These are phyloP conservation scores for Caenorhabditis panamensis DNA, from an alignment of 2,888 invertebrate genomes.

Conservation along the genomic window DNA sequence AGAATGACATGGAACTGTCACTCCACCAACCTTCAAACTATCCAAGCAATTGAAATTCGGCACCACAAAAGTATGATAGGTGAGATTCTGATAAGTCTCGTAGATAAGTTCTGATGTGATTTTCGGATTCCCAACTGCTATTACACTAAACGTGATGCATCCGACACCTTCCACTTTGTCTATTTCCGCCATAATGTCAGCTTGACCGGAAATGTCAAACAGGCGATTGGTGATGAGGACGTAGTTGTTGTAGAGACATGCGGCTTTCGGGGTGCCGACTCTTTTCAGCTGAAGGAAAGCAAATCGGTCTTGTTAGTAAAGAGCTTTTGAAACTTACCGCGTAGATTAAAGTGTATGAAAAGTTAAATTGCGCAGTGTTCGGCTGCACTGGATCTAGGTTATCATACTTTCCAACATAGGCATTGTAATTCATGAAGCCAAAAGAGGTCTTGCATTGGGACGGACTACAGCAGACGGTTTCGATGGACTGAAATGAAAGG, in stretches of 20 bases:
- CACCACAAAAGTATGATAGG: constrained; percentile 56
- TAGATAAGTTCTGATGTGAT: constrained; percentile 53
- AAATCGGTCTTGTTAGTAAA: too few relatives aligned
- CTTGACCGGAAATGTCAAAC: constrained; percentile 52
- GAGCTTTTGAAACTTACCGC: constrained; percentile 32
- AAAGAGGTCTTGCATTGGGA: constrained; percentile 51
- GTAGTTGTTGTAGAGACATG: constrained; percentile 70
- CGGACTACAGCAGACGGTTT: constrained; percentile 60
- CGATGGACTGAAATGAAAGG: constrained; percentile 18
- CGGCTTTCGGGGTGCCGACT: constrained; percentile 19
- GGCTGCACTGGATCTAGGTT: constrained; percentile 52
- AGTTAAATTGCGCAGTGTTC: constrained; percentile 42
- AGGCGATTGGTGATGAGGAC: constrained; percentile 69
- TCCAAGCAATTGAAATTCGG: constrained; percentile 70
- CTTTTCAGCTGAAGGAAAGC: constrained; percentile 51
- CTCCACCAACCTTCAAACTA: constrained; percentile 30
- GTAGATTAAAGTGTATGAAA: constrained; percentile 55
- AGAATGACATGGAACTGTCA: neutral
- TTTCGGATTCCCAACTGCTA: constrained; percentile 62
- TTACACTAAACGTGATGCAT: constrained; percentile 67
- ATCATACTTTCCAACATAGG: constrained; percentile 60
- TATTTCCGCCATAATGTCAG: constrained; percentile 21
- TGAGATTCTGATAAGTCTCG: constrained; percentile 36
- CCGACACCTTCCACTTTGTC: constrained; percentile 39
- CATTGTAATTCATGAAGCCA: constrained; percentile 66